Conservation (phyloP, 64 coral and sea anemone genomes). For the Platygyra sinensis region DNA sequence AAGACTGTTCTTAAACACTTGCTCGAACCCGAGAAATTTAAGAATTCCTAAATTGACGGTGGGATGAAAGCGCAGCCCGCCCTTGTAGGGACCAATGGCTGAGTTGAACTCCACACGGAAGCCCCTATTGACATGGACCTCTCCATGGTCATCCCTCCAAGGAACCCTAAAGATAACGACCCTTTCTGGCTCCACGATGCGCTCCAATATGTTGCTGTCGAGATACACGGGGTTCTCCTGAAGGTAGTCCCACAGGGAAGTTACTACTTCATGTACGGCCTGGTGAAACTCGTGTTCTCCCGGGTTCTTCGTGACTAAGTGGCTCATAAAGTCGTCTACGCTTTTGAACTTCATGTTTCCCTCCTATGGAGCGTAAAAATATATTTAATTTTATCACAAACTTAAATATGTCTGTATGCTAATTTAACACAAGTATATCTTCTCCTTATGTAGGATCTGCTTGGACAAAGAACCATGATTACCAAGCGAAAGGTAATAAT, state of each 20-base stretch:
- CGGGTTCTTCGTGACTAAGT: slow-evolving; percentile 64
- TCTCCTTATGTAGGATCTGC: no score
- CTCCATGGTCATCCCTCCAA: slow-evolving; percentile 82
- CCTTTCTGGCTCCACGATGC: slow-evolving; percentile 88
- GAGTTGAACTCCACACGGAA: slow-evolving; percentile 93
- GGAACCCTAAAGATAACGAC: slow-evolving; percentile 92
- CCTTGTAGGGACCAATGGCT: slow-evolving; percentile 89
- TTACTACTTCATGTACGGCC: slow-evolving; percentile 84
- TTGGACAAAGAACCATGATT: no score
- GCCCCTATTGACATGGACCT: slow-evolving; percentile 79
- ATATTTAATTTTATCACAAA: background rate
- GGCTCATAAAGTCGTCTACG: slow-evolving; percentile 74
- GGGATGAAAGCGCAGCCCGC: slow-evolving; percentile 82
- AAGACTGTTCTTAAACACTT: slow-evolving; percentile 89
- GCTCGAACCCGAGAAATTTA: slow-evolving; percentile 92
- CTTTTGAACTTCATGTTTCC: slow-evolving; percentile 57
- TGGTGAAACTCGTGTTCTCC: slow-evolving; percentile 85
- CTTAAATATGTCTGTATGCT: no score
- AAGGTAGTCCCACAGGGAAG: slow-evolving; percentile 73
- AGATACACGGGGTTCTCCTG: slow-evolving; percentile 61
- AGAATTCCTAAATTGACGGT: slow-evolving; percentile 85
- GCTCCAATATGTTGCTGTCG: slow-evolving; percentile 76
- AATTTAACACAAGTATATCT: no score
- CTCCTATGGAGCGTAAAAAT: background rate
- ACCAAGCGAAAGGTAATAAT: no score